Base-by-base conservation (phyloP, 2,888 invertebrate genomes). In the Oegoconia quadripuncta region DNA sequence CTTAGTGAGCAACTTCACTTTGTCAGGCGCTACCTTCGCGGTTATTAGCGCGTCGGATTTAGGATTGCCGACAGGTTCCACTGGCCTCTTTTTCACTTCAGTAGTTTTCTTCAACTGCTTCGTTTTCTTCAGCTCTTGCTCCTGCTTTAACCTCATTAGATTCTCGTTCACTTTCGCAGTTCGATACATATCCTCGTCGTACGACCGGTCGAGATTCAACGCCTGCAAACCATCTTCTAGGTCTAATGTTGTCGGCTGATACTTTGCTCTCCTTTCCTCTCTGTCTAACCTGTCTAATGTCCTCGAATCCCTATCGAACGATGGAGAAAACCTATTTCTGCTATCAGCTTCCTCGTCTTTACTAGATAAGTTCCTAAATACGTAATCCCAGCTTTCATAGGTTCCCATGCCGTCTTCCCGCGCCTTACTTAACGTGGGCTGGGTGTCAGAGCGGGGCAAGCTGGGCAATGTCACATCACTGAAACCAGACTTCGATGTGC, bases 321-420 rank as follows among this genome's bases (percentile, higher is more conserved):
- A 81, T 1, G 88, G 83, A 5, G 89, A 89, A 39, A 93, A 86
- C 52, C 94, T 90, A 39, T 91, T 93, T 31, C 93, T 91, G 13
- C n/a, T n/a, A 0, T 90, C 91, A 53, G 93, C 93, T 17, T 88
- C 84, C 51, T 93, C 93, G 0, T 93, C 92, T 55, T 93, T 91
- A 52, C 91, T 93, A 41, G 94, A 93, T 22, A 95, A 77, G 64
- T 93, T 93, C 52, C 91, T 89, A 63, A 92, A 95, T 0, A 95
- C 94, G 61, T 93, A 94, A 62, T 93, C 93, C 95, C 95, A 95
- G 35, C 91, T 90, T 50, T 93, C 94, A 39, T 91, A 91, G 0
- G 91, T 91, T 0, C 92, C 91, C 63, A 91, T 90, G 0, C 91
- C 91, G 46, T 92, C 92, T 49, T 92, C 91, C 42, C 84, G 86